These are phyloP conservation scores for Arctocebus calabarensis DNA, from an alignment of 2,797 vertebrate species.

Conservation along the genomic window DNA sequence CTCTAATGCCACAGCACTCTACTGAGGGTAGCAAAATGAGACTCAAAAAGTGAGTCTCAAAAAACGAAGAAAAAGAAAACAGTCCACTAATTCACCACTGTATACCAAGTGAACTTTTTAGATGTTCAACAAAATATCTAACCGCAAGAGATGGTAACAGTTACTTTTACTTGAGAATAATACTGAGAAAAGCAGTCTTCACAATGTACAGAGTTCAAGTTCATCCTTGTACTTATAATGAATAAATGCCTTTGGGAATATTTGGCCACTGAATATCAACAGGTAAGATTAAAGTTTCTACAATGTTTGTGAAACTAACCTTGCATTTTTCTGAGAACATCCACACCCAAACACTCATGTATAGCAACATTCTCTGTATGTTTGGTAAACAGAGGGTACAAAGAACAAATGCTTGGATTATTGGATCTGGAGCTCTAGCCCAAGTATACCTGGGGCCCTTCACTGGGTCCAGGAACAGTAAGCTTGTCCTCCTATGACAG, in stretches of 20 bases:
- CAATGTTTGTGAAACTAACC: constrained; percentile 14
- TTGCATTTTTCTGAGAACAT: neutral
- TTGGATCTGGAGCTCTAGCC: neutral
- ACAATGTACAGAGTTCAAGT: neutral
- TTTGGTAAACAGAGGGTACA: neutral
- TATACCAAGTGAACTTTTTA: neutral
- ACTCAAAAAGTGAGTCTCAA: too few species aligned
- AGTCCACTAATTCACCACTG: neutral
- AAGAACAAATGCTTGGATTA: neutral
- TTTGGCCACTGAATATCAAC: neutral
- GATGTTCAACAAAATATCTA: neutral
- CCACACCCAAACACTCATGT: neutral
- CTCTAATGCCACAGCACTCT: too few species aligned
- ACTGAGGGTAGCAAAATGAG: too few species aligned
- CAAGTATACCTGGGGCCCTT: neutral
- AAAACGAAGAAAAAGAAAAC: neutral
- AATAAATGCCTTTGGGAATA: constrained; percentile 13
- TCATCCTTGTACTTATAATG: neutral
- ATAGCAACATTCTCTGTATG: neutral
- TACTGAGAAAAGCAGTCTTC: constrained; percentile 50
- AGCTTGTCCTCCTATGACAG: neutral
- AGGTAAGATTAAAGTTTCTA: constrained; percentile 40
- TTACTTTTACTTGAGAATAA: constrained; percentile 36
- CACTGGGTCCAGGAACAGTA: neutral
- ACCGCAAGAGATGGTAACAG: neutral